phyloP scores from a whole-genome alignment of 2,797 vertebrate species.

The Sparidentex hasta region DNA sequence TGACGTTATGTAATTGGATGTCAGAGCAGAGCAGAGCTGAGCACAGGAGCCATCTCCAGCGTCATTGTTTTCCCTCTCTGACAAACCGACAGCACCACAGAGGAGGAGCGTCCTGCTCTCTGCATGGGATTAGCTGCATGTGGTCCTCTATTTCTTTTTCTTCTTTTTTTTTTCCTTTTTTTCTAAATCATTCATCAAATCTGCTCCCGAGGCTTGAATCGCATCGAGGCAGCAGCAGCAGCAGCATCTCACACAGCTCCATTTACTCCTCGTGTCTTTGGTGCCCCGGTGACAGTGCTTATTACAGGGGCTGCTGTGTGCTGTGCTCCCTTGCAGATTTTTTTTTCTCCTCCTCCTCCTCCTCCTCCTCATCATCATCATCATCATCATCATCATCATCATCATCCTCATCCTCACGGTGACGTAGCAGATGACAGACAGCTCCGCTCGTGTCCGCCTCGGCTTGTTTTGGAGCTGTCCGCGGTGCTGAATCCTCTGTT shows the following conservation, averaged over 20 bases:
- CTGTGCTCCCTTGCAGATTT: neutral
- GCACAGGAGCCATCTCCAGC: conserved; percentile 71
- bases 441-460: conserved; percentile 15
- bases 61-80: conserved; percentile 74
- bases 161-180: no score
- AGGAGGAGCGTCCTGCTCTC: conserved; percentile 69
- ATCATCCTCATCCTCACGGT: neutral
- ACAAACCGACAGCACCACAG: conserved; percentile 58
- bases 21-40: conserved; percentile 63
- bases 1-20: conserved; percentile 84
- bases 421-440: conserved; percentile 45
- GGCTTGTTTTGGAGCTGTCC: conserved; percentile 70
- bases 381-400: no score
- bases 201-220: conserved; percentile 57
- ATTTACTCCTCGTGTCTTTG: no score
- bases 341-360: no score
- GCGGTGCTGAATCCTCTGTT: conserved; percentile 74
- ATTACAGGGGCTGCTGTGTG: conserved; percentile 1
- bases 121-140: conserved; percentile 76
- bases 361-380: no score
- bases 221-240: conserved; percentile 47
- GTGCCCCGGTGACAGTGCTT: neutral
- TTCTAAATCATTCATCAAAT: conserved; percentile 78
- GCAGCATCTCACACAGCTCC: no score
- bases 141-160: conserved; percentile 36